Percentiles rank a stretch among this genome's conserved stretches.
Evolutionary conservation across 2,797 vertebrate genomes (phyloP).

Genomic region (Cheirogaleus major): DNA sequence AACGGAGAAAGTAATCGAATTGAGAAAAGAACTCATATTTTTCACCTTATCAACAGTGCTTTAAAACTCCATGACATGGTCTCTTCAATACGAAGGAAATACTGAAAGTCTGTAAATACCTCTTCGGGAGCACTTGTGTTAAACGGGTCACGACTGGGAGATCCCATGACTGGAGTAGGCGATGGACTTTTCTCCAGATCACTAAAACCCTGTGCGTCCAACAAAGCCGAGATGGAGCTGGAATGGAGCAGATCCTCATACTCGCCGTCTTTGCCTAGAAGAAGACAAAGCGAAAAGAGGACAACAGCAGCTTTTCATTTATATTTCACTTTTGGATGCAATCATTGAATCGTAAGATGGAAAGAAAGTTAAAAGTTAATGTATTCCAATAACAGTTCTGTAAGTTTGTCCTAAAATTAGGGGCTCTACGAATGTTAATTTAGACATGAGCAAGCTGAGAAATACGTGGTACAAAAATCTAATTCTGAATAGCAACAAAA

Average conservation of each 20-base stretch:
- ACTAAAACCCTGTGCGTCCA: slow-evolving; percentile 80
- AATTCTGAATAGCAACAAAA: not conserved
- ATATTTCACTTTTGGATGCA: not conserved
- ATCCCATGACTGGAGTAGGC: slow-evolving; percentile 74
- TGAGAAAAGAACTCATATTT: not conserved
- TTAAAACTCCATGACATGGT: not conserved
- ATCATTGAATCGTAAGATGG: not conserved
- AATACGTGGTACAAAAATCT: not conserved
- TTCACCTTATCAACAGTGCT: not conserved
- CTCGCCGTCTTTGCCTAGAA: slow-evolving; percentile 89
- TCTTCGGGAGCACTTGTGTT: slow-evolving; percentile 87
- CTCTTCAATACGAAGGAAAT: not conserved
- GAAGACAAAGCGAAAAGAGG: slow-evolving; percentile 29
- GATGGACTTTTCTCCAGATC: slow-evolving; percentile 88
- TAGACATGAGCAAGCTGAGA: not conserved
- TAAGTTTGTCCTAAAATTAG: not conserved
- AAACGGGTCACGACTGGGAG: slow-evolving; percentile 85
- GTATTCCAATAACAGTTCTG: not conserved
- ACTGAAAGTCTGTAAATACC: slow-evolving; percentile 80
- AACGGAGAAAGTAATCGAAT: not conserved
- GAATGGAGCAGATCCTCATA: slow-evolving; percentile 85
- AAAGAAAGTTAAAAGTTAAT: not conserved
- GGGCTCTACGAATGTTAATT: not conserved
- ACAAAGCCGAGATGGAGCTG: slow-evolving; percentile 83
- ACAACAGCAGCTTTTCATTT: not conserved